Conservation (phyloP, 2,797 vertebrate species). For the Serranus cabrilla region DNA sequence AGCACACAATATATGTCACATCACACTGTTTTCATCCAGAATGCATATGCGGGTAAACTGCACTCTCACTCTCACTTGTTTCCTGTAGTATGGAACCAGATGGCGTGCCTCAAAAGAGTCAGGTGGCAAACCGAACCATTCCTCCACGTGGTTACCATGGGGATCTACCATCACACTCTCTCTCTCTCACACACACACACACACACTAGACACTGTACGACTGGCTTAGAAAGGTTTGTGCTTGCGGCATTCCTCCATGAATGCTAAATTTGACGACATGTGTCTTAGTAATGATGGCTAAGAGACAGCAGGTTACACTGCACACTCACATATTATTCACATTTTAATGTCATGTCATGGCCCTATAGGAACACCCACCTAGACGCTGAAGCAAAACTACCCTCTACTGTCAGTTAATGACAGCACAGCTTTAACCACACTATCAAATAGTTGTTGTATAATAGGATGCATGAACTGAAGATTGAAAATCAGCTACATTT, state of each 20-base stretch:
- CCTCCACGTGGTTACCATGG: slow-evolving; percentile 51
- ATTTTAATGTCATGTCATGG: too few relatives aligned
- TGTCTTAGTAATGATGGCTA: neutral
- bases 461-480: too few relatives aligned
- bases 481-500: too few relatives aligned
- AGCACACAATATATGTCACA: slow-evolving; percentile 11
- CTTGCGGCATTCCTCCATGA: neutral
- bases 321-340: neutral
- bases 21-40: neutral
- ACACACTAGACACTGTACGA: slow-evolving; percentile 7
- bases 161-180: slow-evolving; percentile 25
- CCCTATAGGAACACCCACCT: too few relatives aligned
- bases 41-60: slow-evolving; percentile 20
- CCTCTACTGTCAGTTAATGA: too few relatives aligned
- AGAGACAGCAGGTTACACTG: neutral
- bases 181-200: slow-evolving; percentile 13
- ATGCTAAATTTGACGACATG: slow-evolving; percentile 15
- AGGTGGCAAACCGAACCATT: slow-evolving; percentile 54
- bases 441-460: too few relatives aligned
- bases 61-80: slow-evolving; percentile 2
- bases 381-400: too few relatives aligned
- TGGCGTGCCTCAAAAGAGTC: slow-evolving; percentile 49
- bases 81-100: slow-evolving; percentile 49
- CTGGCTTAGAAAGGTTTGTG: slow-evolving; percentile 18
- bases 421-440: too few relatives aligned